These are phyloP conservation scores for Melopsittacus undulatus DNA, from an alignment of 2,797 vertebrate species.

Conservation along the genomic window DNA sequence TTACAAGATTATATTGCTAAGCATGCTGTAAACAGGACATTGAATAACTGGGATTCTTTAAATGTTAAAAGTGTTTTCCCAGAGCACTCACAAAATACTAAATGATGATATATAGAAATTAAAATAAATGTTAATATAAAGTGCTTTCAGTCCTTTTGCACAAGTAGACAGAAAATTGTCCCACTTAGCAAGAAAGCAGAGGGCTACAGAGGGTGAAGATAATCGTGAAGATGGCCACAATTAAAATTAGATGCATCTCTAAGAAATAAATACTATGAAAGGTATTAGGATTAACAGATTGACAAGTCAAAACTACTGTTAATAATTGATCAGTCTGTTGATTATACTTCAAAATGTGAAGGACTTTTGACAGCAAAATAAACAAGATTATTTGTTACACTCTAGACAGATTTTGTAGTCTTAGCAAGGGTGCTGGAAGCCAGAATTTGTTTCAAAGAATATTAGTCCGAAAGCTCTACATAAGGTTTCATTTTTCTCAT, in stretches of 20 bases:
- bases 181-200: not conserved
- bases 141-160: not conserved
- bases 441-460: not conserved
- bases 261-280: constrained; percentile 17
- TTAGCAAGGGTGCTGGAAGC: not conserved
- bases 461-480: not conserved
- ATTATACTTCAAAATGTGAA: not conserved
- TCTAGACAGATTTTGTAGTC: not conserved
- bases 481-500: not conserved
- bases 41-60: constrained; percentile 14
- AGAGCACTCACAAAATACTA: not conserved
- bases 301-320: not conserved
- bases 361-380: not conserved
- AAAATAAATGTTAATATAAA: not conserved
- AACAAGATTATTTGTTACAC: not conserved
- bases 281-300: not conserved
- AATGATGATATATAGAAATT: not conserved
- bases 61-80: not conserved
- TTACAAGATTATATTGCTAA: constrained; percentile 25
- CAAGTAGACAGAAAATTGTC: not conserved
- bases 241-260: not conserved
- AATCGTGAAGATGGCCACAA: not conserved
- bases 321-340: not conserved
- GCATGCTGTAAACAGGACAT: not conserved
- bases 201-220: not conserved